phyloP scores from a whole-genome alignment of 1,140 invertebrate genomes.

The Drosophila malerkotliana region DNA sequence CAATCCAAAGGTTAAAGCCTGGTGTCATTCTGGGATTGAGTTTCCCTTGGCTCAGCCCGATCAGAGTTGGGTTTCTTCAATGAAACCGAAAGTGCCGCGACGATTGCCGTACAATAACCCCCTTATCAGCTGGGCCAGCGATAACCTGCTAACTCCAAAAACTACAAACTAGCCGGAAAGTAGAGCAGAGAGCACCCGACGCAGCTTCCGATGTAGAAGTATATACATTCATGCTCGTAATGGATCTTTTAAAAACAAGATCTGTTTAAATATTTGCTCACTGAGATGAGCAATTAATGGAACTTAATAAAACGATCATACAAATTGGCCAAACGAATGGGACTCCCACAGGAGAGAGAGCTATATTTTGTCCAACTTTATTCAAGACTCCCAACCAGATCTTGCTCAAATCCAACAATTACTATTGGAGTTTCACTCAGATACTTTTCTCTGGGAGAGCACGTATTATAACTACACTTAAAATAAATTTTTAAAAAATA shows the following conservation, averaged over 20 bases:
- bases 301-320: slow-evolving; percentile 14
- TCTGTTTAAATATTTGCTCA: slow-evolving; percentile 30
- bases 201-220: slow-evolving; percentile 37
- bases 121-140: slow-evolving; percentile 60
- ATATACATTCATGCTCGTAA: not conserved
- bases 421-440: slow-evolving; percentile 60
- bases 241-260: not conserved
- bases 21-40: not conserved
- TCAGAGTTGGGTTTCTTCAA: slow-evolving; percentile 15
- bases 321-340: not conserved
- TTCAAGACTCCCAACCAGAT: not conserved
- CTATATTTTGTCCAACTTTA: slow-evolving; percentile 12
- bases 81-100: slow-evolving; percentile 64
- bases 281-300: slow-evolving; percentile 18
- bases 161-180: slow-evolving; percentile 57
- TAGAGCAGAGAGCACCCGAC: slow-evolving; percentile 46
- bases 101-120: slow-evolving; percentile 59
- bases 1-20: not conserved
- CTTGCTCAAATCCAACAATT: slow-evolving; percentile 24
- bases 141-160: slow-evolving; percentile 67
- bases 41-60: slow-evolving; percentile 1
- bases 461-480: not conserved
- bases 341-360: slow-evolving; percentile 4
- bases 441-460: not conserved
- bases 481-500: not conserved